These are phyloP conservation scores for Cydia pomonella DNA, from an alignment of 1,140 invertebrate genomes.

Conservation along the genomic window DNA sequence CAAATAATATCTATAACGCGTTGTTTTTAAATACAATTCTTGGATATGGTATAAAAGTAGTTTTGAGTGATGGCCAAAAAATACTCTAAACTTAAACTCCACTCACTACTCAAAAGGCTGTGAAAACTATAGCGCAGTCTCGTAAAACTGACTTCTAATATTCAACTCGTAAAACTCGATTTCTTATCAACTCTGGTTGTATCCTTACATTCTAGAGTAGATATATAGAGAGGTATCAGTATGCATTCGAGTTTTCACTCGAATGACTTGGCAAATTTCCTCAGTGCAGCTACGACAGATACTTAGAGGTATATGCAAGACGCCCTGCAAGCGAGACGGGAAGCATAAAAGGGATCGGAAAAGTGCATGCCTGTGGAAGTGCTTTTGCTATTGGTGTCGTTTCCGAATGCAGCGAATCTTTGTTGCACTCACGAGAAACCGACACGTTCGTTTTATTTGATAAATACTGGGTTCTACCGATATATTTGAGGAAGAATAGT, in stretches of 20 bases:
- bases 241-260: constrained; percentile 51
- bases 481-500: background rate
- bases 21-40: too few relatives aligned
- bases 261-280: constrained; percentile 65
- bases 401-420: constrained; percentile 52
- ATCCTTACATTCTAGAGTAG: background rate
- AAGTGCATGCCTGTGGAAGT: constrained; percentile 56
- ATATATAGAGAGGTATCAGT: constrained; percentile 42
- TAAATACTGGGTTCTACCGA: constrained; percentile 11
- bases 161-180: too few relatives aligned
- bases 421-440: constrained; percentile 35
- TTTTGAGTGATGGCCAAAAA: too few relatives aligned
- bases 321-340: constrained; percentile 48
- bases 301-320: constrained; percentile 44
- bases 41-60: too few relatives aligned
- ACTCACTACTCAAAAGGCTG: too few relatives aligned
- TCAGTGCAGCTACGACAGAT: constrained; percentile 52
- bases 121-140: too few relatives aligned
- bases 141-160: too few relatives aligned
- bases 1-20: too few relatives aligned
- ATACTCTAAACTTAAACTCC: too few relatives aligned
- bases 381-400: constrained; percentile 61
- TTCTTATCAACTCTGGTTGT: background rate
- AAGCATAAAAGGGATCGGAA: constrained; percentile 58
- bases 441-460: constrained; percentile 39